Base-by-base conservation (phyloP, 2,797 vertebrate species). In the Catostomus latipinnis region DNA sequence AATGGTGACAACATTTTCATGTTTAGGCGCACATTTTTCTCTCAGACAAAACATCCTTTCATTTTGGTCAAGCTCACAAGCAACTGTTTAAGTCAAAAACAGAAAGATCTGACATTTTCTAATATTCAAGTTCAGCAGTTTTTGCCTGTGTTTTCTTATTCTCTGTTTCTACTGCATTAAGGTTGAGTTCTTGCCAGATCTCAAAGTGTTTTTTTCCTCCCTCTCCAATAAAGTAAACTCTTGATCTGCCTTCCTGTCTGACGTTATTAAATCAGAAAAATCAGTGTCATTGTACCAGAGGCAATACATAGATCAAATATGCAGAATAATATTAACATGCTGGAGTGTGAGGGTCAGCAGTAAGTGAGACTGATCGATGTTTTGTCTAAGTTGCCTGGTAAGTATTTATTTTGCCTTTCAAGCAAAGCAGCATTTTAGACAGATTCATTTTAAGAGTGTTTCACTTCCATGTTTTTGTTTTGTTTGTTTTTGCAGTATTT, bases 291-390 rank as follows among this genome's bases (percentile, higher is more conserved):
- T 16, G 48, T 16, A 50, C 73, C 18, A 5, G 16, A 66, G 53
- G 76, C 48, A 67, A 81, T 58, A 67, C 54, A 62, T 68, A 74
- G 65, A 74, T 82, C 61, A 73, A 70, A 78, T 84, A 78, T 83
- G 67, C 22, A 62, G 22, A 18, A 75, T 76, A 71, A 67, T 74
- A 69, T 80, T 69, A 78, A 80, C 53, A 75, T 71, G 16, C 54
- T 76, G 49, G 52, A 14, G 50, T 34, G 14, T 5, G 7, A 62
- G 76, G 50, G 49, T 46, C 62, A 72, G 53, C 65, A 78, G 14
- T 43, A 74, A 80, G 82, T 70, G 49, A 70, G 73, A 82, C 16
- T 16, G 63, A 84, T 84, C 80, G 61, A 82, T 80, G 60, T 22
- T 66, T 71, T 57, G 57, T 45, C 9, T 16, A 22, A 57, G 67